Conservation (phyloP, 2,888 invertebrate species). For the Endotricha flammealis region DNA sequence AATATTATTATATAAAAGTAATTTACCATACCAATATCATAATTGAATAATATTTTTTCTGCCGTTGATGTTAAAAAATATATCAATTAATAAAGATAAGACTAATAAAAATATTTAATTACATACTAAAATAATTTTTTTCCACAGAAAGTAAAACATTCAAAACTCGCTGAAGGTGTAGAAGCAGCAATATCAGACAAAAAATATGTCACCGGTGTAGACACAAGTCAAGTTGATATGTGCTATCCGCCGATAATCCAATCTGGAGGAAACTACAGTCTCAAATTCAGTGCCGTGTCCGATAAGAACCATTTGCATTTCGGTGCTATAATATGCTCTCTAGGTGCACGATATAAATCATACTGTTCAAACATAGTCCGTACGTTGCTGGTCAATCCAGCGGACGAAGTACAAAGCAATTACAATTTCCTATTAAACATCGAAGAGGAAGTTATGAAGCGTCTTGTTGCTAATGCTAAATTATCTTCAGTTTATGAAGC, state of each 20-base stretch:
- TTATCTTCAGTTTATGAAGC: constrained; percentile 92
- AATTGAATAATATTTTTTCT: too few species aligned
- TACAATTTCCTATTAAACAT: constrained; percentile 94
- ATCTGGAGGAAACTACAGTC: constrained; percentile 97
- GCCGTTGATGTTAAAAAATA: too few species aligned
- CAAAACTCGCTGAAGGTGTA: constrained; percentile 95
- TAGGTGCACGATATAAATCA: constrained; percentile 96
- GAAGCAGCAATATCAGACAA: constrained; percentile 96
- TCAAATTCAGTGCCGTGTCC: constrained; percentile 97
- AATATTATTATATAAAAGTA: too few species aligned
- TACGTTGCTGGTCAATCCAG: constrained; percentile 97
- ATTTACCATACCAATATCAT: too few species aligned
- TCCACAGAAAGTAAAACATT: constrained; percentile 94
- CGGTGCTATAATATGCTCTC: constrained; percentile 95
- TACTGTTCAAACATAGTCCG: constrained; percentile 99
- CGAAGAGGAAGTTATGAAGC: constrained; percentile 93
- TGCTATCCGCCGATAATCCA: constrained; percentile 99
- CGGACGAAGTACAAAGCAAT: constrained; percentile 85
- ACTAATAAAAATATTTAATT: too few species aligned
- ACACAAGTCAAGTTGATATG: constrained; percentile 94
- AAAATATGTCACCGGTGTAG: constrained; percentile 95
- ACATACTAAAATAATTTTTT: constrained; percentile 1
- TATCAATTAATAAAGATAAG: too few species aligned
- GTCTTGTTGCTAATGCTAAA: constrained; percentile 88
- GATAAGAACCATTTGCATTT: constrained; percentile 97